Evolutionary conservation across 2,113 vertebrate genomes (phyloP), one percentile per base, ranked within the genome.

Genomic region (Mirounga angustirostris): DNA sequence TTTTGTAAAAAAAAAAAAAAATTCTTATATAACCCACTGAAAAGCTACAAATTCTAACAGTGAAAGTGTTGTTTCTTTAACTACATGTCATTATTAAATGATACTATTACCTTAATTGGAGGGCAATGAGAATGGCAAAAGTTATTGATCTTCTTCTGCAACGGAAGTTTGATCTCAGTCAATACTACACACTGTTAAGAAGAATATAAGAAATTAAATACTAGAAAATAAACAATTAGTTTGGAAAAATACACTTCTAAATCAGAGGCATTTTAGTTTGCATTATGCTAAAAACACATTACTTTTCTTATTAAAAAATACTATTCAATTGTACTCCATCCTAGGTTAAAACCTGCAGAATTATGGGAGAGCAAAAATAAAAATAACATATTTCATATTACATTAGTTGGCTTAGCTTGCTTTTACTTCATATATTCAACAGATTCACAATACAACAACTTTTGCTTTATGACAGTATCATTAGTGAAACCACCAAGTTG

Each of bases 111-210:
- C 99, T 99, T 99, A 98, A 99, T 99, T 74, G 99, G 99, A 78
- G 99, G 99, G 26, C 98, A 98, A 33, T 99, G 99, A 96, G 99
- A 98, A 95, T 98, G 99, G 98, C 99, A 99, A 98, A 99, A 99
- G 59, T 99, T 97, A 98, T 99, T 99, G 82, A 99, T 99, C 98
- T 98, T 99, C 99, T 99, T 99, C 98, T 99, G 99, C 79, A 99
- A 97, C 8, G 98, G 98, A 40, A 99, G 98, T 61, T 98, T 99
- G 90, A 99, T 98, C 98, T 99, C 99, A 84, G 99, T 99, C 97
- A 99, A 74, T 98, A 99, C 99, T 50, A 99, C 99, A 99, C 99
- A 99, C 99, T 99, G 95, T 97, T 91, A 98, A 97, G 90, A 98
- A 98, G 96, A 96, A 89, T n/a, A 98, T 24, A 98, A 97, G 10